These are phyloP conservation scores for Manis crassicaudata DNA, from an alignment of 2,797 vertebrate species.

Conservation along the genomic window DNA sequence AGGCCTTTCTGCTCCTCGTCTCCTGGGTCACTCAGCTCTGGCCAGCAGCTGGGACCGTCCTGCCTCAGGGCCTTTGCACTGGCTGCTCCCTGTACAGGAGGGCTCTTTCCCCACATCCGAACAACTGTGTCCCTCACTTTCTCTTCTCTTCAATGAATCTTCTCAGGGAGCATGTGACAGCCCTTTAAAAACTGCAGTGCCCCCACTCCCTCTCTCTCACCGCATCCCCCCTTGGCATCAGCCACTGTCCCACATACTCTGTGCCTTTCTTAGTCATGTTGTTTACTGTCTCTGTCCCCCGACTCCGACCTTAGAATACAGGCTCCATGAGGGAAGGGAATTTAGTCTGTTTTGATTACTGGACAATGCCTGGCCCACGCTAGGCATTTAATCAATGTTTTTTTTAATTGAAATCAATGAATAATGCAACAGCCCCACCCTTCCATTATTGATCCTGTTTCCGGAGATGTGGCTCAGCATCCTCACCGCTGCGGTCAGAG, in stretches of 20 bases:
- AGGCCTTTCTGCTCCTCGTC: background rate
- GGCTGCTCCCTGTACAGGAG: background rate
- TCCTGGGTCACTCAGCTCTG: background rate
- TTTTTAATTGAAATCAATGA: background rate
- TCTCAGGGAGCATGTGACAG: background rate
- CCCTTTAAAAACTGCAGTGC: background rate
- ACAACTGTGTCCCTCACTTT: background rate
- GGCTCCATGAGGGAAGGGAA: background rate
- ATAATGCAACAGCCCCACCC: background rate
- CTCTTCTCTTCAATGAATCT: background rate
- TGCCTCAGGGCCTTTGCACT: background rate
- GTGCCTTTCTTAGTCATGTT: background rate
- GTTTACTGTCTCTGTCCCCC: background rate
- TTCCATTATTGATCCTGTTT: background rate
- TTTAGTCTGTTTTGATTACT: background rate
- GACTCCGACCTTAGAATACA: background rate
- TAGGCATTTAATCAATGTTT: background rate
- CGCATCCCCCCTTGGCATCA: background rate
- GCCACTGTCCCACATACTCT: background rate
- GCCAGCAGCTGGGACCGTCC: background rate
- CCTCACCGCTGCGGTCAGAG: background rate
- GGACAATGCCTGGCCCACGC: background rate
- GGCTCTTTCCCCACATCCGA: background rate
- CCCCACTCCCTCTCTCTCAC: background rate
- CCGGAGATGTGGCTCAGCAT: background rate